Conservation (phyloP, 2,797 vertebrate genomes). For the Enteromius trimaculatus region DNA sequence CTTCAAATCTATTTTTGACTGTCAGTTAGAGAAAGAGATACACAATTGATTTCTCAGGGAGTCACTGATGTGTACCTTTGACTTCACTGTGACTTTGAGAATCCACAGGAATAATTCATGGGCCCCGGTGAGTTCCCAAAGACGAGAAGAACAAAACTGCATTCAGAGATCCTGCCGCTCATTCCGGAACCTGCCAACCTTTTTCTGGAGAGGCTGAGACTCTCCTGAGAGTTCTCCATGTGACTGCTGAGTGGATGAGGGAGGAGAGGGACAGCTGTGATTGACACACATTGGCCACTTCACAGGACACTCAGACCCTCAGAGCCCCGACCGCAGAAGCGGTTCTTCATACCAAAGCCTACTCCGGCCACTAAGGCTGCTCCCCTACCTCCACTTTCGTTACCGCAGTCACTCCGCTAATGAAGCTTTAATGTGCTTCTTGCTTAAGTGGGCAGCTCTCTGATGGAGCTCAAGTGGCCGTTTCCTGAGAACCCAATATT, state of each 20-base stretch:
- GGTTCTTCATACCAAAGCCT: slow-evolving; percentile 46
- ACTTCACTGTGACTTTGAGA: slow-evolving; percentile 81
- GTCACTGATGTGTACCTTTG: slow-evolving; percentile 77
- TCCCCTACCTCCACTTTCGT: slow-evolving; percentile 50
- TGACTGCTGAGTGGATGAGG: slow-evolving; percentile 64
- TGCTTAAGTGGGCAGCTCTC: slow-evolving; percentile 53
- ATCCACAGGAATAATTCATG: slow-evolving; percentile 81
- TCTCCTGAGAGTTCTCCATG: slow-evolving; percentile 66
- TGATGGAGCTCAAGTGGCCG: slow-evolving; percentile 40
- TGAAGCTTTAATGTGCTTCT: slow-evolving; percentile 56
- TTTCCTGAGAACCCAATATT: slow-evolving; percentile 29
- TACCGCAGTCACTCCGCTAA: slow-evolving; percentile 51
- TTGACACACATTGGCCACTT: slow-evolving; percentile 64
- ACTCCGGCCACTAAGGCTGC: slow-evolving; percentile 21
- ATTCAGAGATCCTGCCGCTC: slow-evolving; percentile 72
- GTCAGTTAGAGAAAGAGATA: slow-evolving; percentile 53
- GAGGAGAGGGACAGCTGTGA: slow-evolving; percentile 46
- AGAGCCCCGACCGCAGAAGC: slow-evolving; percentile 43
- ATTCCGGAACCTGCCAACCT: slow-evolving; percentile 65
- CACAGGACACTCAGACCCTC: slow-evolving; percentile 52
- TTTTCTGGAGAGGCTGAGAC: slow-evolving; percentile 37
- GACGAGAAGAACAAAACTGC: slow-evolving; percentile 71
- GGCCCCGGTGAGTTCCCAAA: slow-evolving; percentile 69
- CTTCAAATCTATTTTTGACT: slow-evolving; percentile 53
- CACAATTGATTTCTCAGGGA: slow-evolving; percentile 57